These are phyloP conservation scores for Progne subis DNA, from an alignment of 2,113 vertebrate genomes.

Conservation along the genomic window DNA sequence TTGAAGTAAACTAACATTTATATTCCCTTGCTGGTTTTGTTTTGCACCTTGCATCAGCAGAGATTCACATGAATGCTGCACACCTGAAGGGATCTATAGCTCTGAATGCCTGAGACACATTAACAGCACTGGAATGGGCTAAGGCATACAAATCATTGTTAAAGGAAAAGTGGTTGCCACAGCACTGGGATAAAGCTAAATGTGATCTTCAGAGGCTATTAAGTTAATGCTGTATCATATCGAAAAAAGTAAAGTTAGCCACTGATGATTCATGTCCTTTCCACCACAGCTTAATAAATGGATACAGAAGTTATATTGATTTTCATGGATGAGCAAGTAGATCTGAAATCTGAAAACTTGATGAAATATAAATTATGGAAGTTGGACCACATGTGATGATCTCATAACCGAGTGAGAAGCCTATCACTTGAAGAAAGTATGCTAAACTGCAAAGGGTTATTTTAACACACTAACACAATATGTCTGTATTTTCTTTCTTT, in stretches of 20 bases:
- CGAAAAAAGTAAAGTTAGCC: not conserved
- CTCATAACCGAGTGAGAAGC: not conserved
- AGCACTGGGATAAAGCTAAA: not conserved
- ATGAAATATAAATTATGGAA: conserved; percentile 21
- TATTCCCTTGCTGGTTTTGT: not conserved
- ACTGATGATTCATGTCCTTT: conserved; percentile 8
- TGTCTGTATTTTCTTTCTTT: accelerated
- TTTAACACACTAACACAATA: not conserved
- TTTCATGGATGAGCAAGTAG: conserved; percentile 6
- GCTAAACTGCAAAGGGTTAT: not conserved
- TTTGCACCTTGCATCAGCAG: not conserved
- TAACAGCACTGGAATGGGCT: not conserved
- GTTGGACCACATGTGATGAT: not conserved
- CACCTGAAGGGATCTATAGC: not conserved
- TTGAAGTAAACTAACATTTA: not conserved
- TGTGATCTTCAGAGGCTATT: conserved; percentile 14
- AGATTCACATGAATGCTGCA: not conserved
- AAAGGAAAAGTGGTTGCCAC: not conserved
- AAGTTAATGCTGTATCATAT: not conserved
- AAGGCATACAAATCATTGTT: not conserved
- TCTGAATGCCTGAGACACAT: not conserved
- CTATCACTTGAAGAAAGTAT: not conserved
- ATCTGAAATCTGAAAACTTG: conserved; percentile 2
- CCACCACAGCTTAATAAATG: conserved; percentile 17
- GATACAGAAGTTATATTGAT: conserved; percentile 24